Evolutionary conservation across 1,140 invertebrate genomes (phyloP), one percentile per base, ranked within the genome.

Genomic region (Cyphomyrmex costatus): DNA sequence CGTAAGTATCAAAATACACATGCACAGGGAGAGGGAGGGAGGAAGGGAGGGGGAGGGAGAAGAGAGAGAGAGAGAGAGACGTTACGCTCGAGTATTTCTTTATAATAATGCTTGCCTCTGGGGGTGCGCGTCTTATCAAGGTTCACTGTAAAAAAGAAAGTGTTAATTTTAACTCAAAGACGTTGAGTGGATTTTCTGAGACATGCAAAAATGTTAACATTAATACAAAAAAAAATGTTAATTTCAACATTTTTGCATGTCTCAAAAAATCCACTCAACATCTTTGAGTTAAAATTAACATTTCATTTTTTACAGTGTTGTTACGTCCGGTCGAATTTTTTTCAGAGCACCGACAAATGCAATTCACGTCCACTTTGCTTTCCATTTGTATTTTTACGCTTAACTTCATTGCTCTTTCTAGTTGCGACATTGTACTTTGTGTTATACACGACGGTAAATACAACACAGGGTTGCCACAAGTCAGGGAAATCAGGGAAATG

Each of bases 1-100:
- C 98, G 97, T 97, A 96, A 95, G 96, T 95, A 90, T 92, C 30
- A 30, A 68, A 65, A 30, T 42, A 74, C 33, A 46, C 51, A 70
- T 12, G 33, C 36, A 65, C 7, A 63, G 19, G 3, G 10, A 60
- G 8, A 53, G 8, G 46, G 14, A 24, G 56, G n/a, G n/a, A n/a
- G n/a, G n/a, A n/a, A n/a, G n/a, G n/a, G n/a, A n/a, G n/a, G n/a
- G n/a, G n/a, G n/a, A n/a, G n/a, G n/a, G n/a, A n/a, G n/a, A n/a
- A n/a, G n/a, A n/a, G n/a, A n/a, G n/a, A n/a, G 19, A 6, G 10
- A 60, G 8, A 53, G 8, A 63, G 14, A 24, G 56, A 65, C 3
- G 16, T 42, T 63, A 27, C 19, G 49, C 3, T 56, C 12, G 12
- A 21, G 63, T 77, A 61, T 77, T 33, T 76, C 16, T 71, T 42